These are phyloP conservation scores for Apis dorsata DNA, from an alignment of 1,140 invertebrate species.

Conservation along the genomic window DNA sequence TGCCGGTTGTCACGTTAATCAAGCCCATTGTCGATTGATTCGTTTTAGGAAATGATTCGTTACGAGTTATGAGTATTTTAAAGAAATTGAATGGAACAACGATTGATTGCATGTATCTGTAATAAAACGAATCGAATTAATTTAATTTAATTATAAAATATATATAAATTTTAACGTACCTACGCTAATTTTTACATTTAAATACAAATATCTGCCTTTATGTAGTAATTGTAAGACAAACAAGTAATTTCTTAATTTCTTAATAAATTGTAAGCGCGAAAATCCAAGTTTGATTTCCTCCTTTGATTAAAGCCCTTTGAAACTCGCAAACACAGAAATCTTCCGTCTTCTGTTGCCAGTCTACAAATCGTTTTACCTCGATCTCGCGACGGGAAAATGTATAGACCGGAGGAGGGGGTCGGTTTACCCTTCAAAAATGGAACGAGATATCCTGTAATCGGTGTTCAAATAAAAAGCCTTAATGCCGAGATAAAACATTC, in stretches of 20 bases:
- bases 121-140: too few species aligned
- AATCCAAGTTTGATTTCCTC: constrained; percentile 9
- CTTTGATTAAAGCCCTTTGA: constrained; percentile 2
- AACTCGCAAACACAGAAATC: constrained; percentile 54
- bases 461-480: constrained; percentile 77
- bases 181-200: too few species aligned
- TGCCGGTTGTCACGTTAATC: neutral
- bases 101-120: too few species aligned
- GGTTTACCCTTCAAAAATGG: constrained; percentile 53
- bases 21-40: neutral
- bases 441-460: constrained; percentile 70
- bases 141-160: too few species aligned
- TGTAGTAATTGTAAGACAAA: too few species aligned
- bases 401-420: neutral
- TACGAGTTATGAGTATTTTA: neutral
- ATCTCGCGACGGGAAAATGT: constrained; percentile 64
- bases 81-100: neutral
- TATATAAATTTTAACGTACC: too few species aligned
- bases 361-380: constrained; percentile 77
- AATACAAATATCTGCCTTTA: too few species aligned
- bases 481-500: constrained; percentile 78
- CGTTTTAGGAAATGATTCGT: constrained; percentile 21
- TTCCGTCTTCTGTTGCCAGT: constrained; percentile 64
- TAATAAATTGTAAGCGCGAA: too few species aligned
- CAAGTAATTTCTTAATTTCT: too few species aligned